A percentile compares a stretch with the other conserved stretches of the same genome.
phyloP scores from a whole-genome alignment of 2,113 vertebrate genomes.

The Spilogale gracilis region DNA sequence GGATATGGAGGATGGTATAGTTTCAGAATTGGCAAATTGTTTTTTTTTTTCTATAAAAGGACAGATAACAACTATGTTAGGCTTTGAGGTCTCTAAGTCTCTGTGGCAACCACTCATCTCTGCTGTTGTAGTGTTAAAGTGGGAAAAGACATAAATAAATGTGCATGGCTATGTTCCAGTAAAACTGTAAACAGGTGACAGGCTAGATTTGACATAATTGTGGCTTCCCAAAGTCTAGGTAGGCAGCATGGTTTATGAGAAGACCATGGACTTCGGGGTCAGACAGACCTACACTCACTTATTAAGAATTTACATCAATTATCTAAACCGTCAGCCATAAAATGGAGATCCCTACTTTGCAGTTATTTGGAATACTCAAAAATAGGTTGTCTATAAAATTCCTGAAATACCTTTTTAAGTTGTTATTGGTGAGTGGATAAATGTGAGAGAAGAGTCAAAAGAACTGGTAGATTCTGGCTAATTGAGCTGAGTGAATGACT shows the following conservation, averaged over 20 bases:
- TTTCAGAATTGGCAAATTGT: not conserved
- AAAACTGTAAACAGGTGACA: not conserved
- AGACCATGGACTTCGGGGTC: not conserved
- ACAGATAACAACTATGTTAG: not conserved
- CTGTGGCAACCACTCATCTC: not conserved
- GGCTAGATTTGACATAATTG: not conserved
- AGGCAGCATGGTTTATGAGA: not conserved
- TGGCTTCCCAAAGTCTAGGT: not conserved
- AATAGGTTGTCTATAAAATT: not conserved
- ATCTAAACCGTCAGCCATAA: not conserved
- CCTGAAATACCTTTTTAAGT: not conserved
- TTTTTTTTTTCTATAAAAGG: not conserved
- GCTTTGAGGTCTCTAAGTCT: not conserved
- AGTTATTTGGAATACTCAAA: slow-evolving; percentile 20
- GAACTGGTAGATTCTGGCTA: not conserved
- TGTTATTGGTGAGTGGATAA: not conserved
- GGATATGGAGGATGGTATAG: not conserved
- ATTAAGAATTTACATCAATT: not conserved
- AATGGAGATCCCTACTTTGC: not conserved
- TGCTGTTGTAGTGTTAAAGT: not conserved
- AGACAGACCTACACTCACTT: not conserved
- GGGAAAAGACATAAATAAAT: not conserved
- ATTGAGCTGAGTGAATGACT: not conserved
- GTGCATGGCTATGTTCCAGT: not conserved
- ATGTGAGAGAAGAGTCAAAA: not conserved